These are phyloP conservation scores for Cephus spinipes DNA, from an alignment of 2,888 invertebrate species.

Conservation along the genomic window DNA sequence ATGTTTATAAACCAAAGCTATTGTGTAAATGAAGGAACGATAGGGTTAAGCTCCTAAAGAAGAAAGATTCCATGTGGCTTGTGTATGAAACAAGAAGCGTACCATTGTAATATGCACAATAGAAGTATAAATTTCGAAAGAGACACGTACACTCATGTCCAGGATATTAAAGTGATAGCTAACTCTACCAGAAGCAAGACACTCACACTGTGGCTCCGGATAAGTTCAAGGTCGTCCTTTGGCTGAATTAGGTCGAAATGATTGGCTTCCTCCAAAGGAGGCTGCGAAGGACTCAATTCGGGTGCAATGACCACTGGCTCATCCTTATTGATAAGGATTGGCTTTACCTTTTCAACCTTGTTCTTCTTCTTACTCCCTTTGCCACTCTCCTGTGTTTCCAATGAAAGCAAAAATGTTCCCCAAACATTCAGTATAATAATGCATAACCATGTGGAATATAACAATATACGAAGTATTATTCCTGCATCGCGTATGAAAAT, in stretches of 20 bases:
- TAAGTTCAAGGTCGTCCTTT: conserved; percentile 80
- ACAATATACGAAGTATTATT: background rate
- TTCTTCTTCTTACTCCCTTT: conserved; percentile 75
- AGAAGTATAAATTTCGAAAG: background rate
- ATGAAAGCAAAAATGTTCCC: conserved; percentile 34
- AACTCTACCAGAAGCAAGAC: conserved; percentile 15
- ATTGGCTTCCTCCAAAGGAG: conserved; percentile 69
- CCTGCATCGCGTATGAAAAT: background rate
- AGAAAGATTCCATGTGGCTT: background rate
- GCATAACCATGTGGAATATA: background rate
- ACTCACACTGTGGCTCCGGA: conserved; percentile 69
- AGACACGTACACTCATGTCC: background rate
- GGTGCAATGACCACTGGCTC: conserved; percentile 69
- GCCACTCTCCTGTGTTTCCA: conserved; percentile 57
- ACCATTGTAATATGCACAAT: conserved; percentile 2
- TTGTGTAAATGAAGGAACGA: background rate
- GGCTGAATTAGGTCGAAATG: conserved; percentile 84
- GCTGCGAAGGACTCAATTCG: conserved; percentile 61
- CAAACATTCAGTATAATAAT: conserved; percentile 40
- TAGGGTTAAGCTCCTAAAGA: background rate
- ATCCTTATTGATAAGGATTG: conserved; percentile 82
- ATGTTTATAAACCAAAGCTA: background rate
- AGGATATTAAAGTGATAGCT: background rate
- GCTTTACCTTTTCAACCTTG: conserved; percentile 79
- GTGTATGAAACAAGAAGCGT: background rate